Base-by-base conservation (phyloP, 2,888 invertebrate species). In the Tinea semifulvella region DNA sequence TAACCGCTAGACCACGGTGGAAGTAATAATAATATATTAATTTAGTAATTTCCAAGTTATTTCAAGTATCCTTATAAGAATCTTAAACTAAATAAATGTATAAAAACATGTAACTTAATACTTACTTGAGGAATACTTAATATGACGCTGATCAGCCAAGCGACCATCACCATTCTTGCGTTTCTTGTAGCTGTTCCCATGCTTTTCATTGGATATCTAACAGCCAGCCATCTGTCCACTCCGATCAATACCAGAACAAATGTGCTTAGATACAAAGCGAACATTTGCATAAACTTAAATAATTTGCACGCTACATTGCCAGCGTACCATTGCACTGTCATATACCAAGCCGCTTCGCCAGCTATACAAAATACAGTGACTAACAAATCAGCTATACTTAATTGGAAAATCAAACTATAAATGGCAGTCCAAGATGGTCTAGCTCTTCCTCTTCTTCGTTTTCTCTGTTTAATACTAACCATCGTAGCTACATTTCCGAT, bases 101-200 rank as follows among this genome's bases (percentile, higher is more conserved):
- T 7, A 22, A 22, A 22, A n/a, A n/a, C n/a, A n/a, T n/a, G n/a
- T n/a, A n/a, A n/a, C n/a, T n/a, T n/a, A 18, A 35, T 42, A 67
- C 85, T 84, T 66, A 93, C 93, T 89, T 94, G 93, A 14, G 93
- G 93, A 57, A 88, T 67, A 60, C 92, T 91, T 42, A 92, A 80
- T n/a, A 90, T 46, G 46, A 88, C 82, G 55, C 92, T 90, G 39
- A 91, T 63, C 3, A 86, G 67, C 86, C 92, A 93, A n/a, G 88
- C 88, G 28, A 85, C 69, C 1, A 83, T 81, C 18, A 93, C 84
- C 46, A 91, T 81, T 43, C 87, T 80, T 46, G 84, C 84, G 50
- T 90, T 90, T 8, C 88, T 82, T 43, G 88, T 85, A 0, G 88
- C 85, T 46, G 88, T 88, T 6, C 82, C 85, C 60, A 87, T 75